A percentile compares a stretch with the other conserved stretches of the same genome.
These are phyloP conservation scores for Netelia inedita DNA, from an alignment of 2,888 invertebrate genomes.

Conservation along the genomic window DNA sequence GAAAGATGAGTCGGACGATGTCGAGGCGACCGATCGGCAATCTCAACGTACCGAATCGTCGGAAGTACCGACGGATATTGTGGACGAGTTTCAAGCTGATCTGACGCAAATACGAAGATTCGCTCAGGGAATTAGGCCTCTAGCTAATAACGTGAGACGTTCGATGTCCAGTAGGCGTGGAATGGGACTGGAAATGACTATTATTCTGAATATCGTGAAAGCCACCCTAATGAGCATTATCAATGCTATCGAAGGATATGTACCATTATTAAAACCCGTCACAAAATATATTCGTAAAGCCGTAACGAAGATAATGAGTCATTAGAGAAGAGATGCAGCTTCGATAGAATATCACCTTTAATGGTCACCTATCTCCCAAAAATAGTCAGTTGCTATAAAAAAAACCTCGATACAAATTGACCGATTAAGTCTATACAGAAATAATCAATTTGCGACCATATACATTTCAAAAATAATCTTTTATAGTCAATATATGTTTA, in stretches of 20 bases:
- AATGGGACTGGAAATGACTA: not conserved
- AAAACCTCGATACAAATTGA: not conserved
- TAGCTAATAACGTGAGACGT: conserved; percentile 34
- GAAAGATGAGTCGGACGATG: not conserved
- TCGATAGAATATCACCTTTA: not conserved
- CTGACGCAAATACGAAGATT: conserved; percentile 24
- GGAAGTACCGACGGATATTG: not conserved
- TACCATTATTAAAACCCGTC: conserved; percentile 21
- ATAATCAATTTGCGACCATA: conserved; percentile 2
- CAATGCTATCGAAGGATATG: conserved; percentile 16
- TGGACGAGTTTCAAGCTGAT: conserved; percentile 42
- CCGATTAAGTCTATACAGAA: not conserved
- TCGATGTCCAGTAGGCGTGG: conserved; percentile 35
- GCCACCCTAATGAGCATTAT: conserved; percentile 2
- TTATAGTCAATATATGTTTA: not conserved
- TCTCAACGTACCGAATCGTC: not conserved
- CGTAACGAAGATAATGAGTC: not conserved
- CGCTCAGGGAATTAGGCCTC: conserved; percentile 40
- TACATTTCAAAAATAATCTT: not conserved
- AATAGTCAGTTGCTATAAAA: not conserved
- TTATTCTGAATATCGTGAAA: not conserved
- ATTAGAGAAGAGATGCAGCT: not conserved
- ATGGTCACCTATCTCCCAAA: not conserved
- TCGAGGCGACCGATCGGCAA: not conserved
- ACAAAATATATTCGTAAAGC: conserved; percentile 37